These are phyloP conservation scores for Augochlorella aurata DNA, from an alignment of 2,888 invertebrate species.

Conservation along the genomic window DNA sequence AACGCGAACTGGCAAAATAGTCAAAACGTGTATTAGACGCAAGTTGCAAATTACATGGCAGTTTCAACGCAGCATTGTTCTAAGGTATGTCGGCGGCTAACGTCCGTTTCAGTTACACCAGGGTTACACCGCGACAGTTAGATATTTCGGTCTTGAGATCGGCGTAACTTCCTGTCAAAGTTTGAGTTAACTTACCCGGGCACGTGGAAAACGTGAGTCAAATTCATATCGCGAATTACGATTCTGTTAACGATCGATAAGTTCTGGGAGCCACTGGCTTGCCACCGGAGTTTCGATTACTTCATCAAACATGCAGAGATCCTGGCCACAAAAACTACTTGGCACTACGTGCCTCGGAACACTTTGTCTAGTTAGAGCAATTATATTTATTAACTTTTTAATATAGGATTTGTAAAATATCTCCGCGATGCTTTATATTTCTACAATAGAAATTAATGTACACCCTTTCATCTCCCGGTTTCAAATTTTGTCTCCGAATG, in stretches of 20 bases:
- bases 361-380: no score
- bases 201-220: slow-evolving; percentile 43
- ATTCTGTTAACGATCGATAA: neutral
- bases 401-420: no score
- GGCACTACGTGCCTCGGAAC: no score
- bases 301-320: neutral
- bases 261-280: neutral
- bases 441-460: no score
- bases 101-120: slow-evolving; percentile 58
- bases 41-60: slow-evolving; percentile 59
- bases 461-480: no score
- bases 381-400: no score
- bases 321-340: neutral
- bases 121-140: slow-evolving; percentile 45
- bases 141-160: slow-evolving; percentile 53
- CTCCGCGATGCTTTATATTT: no score
- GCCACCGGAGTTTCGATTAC: neutral
- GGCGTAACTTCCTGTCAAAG: slow-evolving; percentile 50
- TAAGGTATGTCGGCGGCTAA: slow-evolving; percentile 42
- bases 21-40: slow-evolving; percentile 55
- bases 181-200: slow-evolving; percentile 43
- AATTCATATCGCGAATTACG: slow-evolving; percentile 32
- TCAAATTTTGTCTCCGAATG: no score
- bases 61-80: slow-evolving; percentile 54
- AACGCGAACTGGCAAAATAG: slow-evolving; percentile 36